Conservation (phyloP, 2,113 vertebrate genomes). For the Poicephalus meyeri region DNA sequence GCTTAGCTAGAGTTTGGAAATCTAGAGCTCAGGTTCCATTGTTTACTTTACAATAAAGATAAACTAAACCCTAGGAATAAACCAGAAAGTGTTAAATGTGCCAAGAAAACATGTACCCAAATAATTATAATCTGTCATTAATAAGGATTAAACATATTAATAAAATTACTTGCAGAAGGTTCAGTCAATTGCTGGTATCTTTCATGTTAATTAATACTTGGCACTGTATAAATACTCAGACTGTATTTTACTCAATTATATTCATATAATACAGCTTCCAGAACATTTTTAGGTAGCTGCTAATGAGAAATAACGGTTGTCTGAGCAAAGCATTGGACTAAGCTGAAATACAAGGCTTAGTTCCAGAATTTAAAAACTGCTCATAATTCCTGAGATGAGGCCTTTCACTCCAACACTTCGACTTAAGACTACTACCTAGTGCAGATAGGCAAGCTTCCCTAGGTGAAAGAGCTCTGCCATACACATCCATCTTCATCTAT, state of each 20-base stretch:
- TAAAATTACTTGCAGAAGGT: conserved; percentile 10
- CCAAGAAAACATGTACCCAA: not conserved
- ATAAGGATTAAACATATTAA: conserved; percentile 36
- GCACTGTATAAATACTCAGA: not conserved
- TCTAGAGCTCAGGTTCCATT: not conserved
- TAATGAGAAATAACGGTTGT: not conserved
- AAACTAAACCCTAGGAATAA: not conserved
- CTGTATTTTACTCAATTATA: not conserved
- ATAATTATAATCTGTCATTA: not conserved
- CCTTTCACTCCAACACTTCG: not conserved
- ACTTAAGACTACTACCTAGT: not conserved
- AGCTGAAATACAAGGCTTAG: not conserved
- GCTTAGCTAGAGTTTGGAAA: not conserved
- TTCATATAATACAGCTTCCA: not conserved
- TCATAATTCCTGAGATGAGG: not conserved
- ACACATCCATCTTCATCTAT: not conserved
- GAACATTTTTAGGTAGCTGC: not conserved
- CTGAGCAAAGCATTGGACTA: not conserved
- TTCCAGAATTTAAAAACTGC: not conserved
- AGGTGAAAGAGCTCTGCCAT: not conserved
- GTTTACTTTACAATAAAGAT: not conserved
- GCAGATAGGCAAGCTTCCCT: not conserved
- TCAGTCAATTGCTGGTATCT: conserved; percentile 28
- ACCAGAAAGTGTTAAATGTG: not conserved
- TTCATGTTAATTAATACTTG: conserved; percentile 37